Percentiles rank a stretch among this genome's conserved stretches.
Conservation (phyloP, 2,888 invertebrate genomes). For the Xanthorhoe spadicearia region DNA sequence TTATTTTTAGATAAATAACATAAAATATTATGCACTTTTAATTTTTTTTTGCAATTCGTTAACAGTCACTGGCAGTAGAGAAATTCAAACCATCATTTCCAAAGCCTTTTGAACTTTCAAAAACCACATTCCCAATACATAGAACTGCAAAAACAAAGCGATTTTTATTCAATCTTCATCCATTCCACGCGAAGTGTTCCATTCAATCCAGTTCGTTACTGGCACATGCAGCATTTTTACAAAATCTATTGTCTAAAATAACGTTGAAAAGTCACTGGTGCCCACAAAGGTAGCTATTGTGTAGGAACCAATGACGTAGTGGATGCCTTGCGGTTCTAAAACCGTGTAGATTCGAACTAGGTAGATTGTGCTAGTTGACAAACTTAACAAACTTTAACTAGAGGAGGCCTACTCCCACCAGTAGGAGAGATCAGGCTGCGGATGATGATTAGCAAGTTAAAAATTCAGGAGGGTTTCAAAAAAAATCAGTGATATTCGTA, state of each 20-base stretch:
- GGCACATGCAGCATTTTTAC: slow-evolving; percentile 32
- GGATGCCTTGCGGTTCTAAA: not conserved
- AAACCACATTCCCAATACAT: slow-evolving; percentile 19
- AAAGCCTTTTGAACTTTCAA: slow-evolving; percentile 8
- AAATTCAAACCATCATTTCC: not conserved
- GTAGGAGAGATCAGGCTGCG: no score
- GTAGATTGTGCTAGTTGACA: no score
- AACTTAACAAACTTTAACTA: no score
- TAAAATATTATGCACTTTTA: no score
- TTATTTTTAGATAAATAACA: no score
- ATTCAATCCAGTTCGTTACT: slow-evolving; percentile 38
- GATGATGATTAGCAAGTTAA: not conserved
- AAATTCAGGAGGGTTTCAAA: not conserved
- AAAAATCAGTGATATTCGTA: slow-evolving; percentile 46
- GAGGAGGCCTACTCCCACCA: no score
- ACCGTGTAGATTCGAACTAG: not conserved
- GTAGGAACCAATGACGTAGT: not conserved
- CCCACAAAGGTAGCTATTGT: slow-evolving; percentile 48
- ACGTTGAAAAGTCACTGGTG: slow-evolving; percentile 43
- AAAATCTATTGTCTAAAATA: slow-evolving; percentile 44
- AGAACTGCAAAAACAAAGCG: slow-evolving; percentile 26
- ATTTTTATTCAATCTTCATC: slow-evolving; percentile 36
- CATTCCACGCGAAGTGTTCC: slow-evolving; percentile 40
- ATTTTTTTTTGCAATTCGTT: no score
- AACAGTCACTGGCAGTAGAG: not conserved